Conservation (phyloP, 2,113 vertebrate species). For the Triplophysa dalaica region DNA sequence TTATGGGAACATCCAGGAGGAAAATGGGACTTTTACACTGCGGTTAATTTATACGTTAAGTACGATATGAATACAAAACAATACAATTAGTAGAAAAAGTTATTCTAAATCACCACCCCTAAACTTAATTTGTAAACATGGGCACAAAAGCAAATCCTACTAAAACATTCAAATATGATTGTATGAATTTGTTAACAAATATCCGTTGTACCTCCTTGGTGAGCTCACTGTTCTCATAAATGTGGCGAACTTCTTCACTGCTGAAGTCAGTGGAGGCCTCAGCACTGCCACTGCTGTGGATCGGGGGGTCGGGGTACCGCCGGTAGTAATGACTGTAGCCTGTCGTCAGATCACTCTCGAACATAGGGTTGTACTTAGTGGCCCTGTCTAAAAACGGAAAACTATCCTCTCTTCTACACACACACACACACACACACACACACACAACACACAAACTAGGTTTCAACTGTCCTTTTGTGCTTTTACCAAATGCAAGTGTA, state of each 20-base stretch:
- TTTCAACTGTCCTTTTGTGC: not conserved
- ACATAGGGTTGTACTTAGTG: slow-evolving; percentile 90
- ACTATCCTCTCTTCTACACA: slow-evolving; percentile 78
- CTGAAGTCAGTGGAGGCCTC: slow-evolving; percentile 89
- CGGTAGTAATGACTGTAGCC: slow-evolving; percentile 82
- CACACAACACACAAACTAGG: not conserved
- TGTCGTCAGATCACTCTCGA: slow-evolving; percentile 81
- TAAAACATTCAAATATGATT: too few species aligned
- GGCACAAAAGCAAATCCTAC: too few species aligned
- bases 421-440: slow-evolving; percentile 12
- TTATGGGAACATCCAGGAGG: too few species aligned
- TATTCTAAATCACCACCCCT: too few species aligned
- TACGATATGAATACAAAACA: too few species aligned
- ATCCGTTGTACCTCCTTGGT: slow-evolving; percentile 82
- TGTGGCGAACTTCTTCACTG: slow-evolving; percentile 91
- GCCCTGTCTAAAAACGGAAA: slow-evolving; percentile 85
- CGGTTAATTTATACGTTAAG: too few species aligned
- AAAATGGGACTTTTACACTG: too few species aligned
- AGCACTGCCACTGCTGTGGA: slow-evolving; percentile 80
- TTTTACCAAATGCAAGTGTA: too few species aligned
- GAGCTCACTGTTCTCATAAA: slow-evolving; percentile 91
- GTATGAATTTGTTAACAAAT: not conserved
- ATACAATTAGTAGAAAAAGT: too few species aligned
- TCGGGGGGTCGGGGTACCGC: slow-evolving; percentile 76
- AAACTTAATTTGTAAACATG: too few species aligned